Base-by-base conservation (phyloP, 2,797 vertebrate species). In the Borostomias antarcticus region DNA sequence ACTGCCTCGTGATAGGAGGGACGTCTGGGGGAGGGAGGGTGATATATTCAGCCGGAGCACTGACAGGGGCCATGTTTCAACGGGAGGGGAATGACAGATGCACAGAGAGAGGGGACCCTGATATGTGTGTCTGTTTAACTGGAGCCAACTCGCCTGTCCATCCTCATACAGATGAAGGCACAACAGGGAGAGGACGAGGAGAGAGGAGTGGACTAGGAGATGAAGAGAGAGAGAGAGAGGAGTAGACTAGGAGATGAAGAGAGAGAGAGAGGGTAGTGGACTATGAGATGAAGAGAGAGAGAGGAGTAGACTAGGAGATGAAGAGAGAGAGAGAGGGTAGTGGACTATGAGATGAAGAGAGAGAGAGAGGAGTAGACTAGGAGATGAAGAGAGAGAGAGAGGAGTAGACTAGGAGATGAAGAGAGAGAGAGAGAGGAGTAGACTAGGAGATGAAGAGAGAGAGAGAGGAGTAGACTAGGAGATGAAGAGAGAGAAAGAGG, bases 51-150 rank as follows among this genome's bases (percentile, higher is more conserved):
- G 82, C 85, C 75, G 63, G 70, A 68, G 75, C 75, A 79, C 62
- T 83, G 76, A 85, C 81, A 84, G 87, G 80, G 79, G 86, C 86
- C 80, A 87, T 91, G 86, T 91, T 89, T 93, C 88, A 89, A 86
- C 58, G 54, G 64, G 83, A 82, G 79, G 82, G 82, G 76, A 85
- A 88, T 88, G 85, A 89, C 84, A 85, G 82, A 87, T 86, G 83
- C 79, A 88, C 81, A 79, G 77, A 66, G 45, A 35, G 19, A 37
- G 33, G 81, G 73, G 67, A 73, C 74, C 70, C 78, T 82, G 81
- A 87, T 88, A 80, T 86, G 88, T 87, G 86, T 85, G 82, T 86
- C 75, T 86, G 74, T 85, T 85, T 84, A 82, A 88, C 80, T 81
- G 75, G 71, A 86, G 84, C 85, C 82, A 89, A 89, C 86, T 84